These are phyloP conservation scores for Drepanosiphum platanoidis DNA, from an alignment of 2,888 invertebrate species.

Conservation along the genomic window DNA sequence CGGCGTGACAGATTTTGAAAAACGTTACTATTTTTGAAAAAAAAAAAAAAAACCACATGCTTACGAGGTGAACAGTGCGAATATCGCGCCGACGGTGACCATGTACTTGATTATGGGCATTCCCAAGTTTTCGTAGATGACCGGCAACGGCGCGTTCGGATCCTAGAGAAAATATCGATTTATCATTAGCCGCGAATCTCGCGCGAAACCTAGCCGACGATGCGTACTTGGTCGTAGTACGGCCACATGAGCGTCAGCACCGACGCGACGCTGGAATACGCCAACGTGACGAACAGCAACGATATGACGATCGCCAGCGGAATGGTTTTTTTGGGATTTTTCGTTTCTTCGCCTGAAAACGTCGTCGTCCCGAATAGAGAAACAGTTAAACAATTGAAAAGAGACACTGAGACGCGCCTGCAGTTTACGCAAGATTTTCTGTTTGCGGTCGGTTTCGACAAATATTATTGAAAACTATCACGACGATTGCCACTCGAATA, in stretches of 20 bases:
- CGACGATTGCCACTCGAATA: no score
- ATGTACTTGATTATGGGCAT: conserved; percentile 86
- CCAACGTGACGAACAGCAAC: conserved; percentile 82
- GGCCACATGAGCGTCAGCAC: conserved; percentile 95
- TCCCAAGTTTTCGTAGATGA: conserved; percentile 81
- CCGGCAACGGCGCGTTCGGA: conserved; percentile 85
- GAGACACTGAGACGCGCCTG: no score
- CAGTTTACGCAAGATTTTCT: no score
- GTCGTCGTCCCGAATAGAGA: no score
- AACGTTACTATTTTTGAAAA: neutral
- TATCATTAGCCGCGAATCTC: neutral
- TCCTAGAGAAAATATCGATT: conserved; percentile 70
- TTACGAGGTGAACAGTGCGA: conserved; percentile 83
- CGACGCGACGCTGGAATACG: conserved; percentile 91
- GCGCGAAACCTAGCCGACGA: neutral
- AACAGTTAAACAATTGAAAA: no score
- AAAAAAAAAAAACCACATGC: no score
- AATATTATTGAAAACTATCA: no score
- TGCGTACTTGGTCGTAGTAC: conserved; percentile 83
- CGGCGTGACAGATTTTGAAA: neutral
- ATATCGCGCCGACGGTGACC: conserved; percentile 90
- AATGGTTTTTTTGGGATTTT: conserved; percentile 89
- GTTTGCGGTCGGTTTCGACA: no score
- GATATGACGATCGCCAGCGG: conserved; percentile 90
- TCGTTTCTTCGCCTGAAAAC: conserved; percentile 80